Evolutionary conservation across 2,113 vertebrate species (phyloP), one percentile per base, ranked within the genome.

Genomic region (Syngnathus scovelli): DNA sequence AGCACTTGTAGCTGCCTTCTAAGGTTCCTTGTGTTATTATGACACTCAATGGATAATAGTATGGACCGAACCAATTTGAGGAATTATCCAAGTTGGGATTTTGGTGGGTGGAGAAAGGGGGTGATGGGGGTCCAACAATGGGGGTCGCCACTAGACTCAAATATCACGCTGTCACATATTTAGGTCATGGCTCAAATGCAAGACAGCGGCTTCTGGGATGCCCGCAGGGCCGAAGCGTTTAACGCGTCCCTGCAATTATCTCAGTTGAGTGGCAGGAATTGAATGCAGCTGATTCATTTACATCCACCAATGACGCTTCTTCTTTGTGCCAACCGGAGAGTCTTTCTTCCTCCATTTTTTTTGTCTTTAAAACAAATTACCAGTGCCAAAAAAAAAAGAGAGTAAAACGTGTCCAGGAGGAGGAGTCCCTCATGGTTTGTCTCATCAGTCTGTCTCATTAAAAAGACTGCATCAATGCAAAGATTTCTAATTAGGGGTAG

Each of bases 111-210:
- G 66, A 61, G 59, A 63, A 37, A 27, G 60, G 23, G 46, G 71
- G 59, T 55, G 62, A 36, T 75, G 33, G 38, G 27, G 33, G 78
- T 0, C 4, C 27, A 69, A 66, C 27, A 39, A 71, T 41, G 60
- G 48, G 27, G 33, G 33, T 12, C 10, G 66, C 64, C 72, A 76
- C 62, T 55, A 37, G n/a, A 61, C 68, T 44, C 19, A 62, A 44
- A 78, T 71, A 66, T 76, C 68, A 76, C 49, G 64, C 70, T 78
- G 75, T 36, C 77, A 71, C 37, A 11, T 71, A 78, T 84, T 78
- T 77, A 75, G 85, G 82, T 84, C 82, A 85, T 72, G 74, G 73
- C 61, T 83, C 67, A 82, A 80, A 80, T 68, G 64, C 54, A 68
- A 37, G 58, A 60, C 72, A 76, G 61, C 60, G 71, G 6, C 54